Evolutionary conservation across 2,888 invertebrate genomes (phyloP), one percentile per base, ranked within the genome.

Genomic region (Hypsopygia costalis): DNA sequence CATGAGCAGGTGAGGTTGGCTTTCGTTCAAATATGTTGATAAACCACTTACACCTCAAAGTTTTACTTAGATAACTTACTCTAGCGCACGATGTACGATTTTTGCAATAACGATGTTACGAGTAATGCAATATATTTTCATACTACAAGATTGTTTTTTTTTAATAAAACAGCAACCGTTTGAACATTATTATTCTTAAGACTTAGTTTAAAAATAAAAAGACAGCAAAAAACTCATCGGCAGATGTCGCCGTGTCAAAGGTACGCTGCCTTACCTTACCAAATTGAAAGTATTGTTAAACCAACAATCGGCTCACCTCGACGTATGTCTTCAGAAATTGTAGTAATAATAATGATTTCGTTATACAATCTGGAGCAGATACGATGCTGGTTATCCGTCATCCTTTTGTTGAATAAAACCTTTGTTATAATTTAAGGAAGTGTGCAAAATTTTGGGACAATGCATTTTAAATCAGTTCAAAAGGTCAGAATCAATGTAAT

Each of bases 291-390:
- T 52, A 82, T 82, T 83, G 81, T 86, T 69, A 57, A 48, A 57
- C 25, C 43, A 63, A 72, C 79, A 75, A 78, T 75, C 62, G 64
- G 11, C 46, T 52, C 56, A 58, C 56, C 59, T 62, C 62, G 53
- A 54, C 59, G 56, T 57, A 60, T 57, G 48, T 55, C 55, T 56
- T 57, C 52, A 46, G 56, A 69, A 74, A 69, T 62, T 70, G 66
- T 64, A 71, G 66, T 77, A 80, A 81, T 75, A 81, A 79, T 77
- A 78, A 57, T 81, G n/a, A n/a, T n/a, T n/a, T n/a, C 76, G 77
- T 79, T 69, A 75, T 76, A 65, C 75, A 78, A 85, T 85, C 74
- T 79, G 69, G 81, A 77, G 78, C 76, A 71, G 55, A 58, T 56
- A 47, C 46, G 64, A 59, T 58, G 52, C 59, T 53, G 61, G 46